A percentile compares a stretch with the other conserved stretches of the same genome.
Conservation (phyloP, 2,113 vertebrate genomes). For the Cisticola juncidis region DNA sequence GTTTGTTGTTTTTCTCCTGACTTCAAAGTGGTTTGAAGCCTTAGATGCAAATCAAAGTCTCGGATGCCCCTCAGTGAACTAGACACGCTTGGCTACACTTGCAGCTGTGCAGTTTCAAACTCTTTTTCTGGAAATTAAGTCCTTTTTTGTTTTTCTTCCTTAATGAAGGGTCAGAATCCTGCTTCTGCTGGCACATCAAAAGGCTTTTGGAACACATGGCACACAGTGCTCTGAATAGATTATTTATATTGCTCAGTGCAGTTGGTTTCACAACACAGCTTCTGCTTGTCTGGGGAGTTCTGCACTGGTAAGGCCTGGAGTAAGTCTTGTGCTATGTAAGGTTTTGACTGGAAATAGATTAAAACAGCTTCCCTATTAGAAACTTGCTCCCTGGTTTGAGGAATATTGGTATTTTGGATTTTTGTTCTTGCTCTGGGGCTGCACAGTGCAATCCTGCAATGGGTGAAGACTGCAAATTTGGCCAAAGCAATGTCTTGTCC, state of each 20-base stretch:
- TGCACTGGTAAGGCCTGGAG: background rate
- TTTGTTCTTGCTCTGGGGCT: background rate
- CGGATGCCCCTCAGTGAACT: background rate
- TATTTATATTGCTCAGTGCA: background rate
- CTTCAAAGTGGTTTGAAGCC: conserved; percentile 2
- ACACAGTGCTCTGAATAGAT: background rate
- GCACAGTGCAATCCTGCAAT: background rate
- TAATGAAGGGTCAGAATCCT: conserved; percentile 25
- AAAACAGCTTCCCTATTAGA: background rate
- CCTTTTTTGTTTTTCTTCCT: background rate
- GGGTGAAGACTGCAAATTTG: background rate
- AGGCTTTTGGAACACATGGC: background rate
- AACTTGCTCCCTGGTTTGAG: background rate
- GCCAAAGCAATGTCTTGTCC: background rate
- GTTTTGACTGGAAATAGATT: background rate
- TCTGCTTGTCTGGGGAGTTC: background rate
- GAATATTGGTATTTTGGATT: background rate
- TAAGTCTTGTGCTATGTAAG: background rate
- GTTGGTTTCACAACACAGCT: background rate
- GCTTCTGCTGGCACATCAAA: background rate
- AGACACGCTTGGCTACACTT: background rate
- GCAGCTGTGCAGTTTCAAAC: background rate
- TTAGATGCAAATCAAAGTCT: conserved; percentile 4
- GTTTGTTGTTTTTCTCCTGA: background rate
- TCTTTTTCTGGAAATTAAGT: conserved; percentile 1